Conservation (phyloP, 2,797 vertebrate genomes). For the Chaenodraco wilsoni region DNA sequence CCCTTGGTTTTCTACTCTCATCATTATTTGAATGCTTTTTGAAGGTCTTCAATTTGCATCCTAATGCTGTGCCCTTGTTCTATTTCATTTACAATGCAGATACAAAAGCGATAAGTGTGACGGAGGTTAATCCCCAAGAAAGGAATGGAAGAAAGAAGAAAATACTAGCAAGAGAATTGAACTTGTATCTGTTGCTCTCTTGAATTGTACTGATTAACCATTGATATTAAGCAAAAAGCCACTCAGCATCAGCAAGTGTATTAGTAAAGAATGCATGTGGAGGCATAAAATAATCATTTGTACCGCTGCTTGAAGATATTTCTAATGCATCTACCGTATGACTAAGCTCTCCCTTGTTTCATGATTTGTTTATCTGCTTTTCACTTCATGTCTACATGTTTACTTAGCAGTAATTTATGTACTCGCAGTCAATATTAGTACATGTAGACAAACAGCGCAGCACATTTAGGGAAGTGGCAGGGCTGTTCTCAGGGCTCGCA, state of each 20-base stretch:
- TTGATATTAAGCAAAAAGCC: constrained; percentile 74
- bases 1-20: constrained; percentile 62
- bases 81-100: constrained; percentile 81
- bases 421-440: constrained; percentile 65
- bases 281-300: constrained; percentile 68
- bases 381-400: constrained; percentile 66
- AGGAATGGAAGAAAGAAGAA: constrained; percentile 28
- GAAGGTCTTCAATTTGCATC: constrained; percentile 83
- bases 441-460: constrained; percentile 62
- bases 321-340: constrained; percentile 28
- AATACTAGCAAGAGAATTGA: constrained; percentile 53
- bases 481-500: constrained; percentile 41
- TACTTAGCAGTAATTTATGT: constrained; percentile 73
- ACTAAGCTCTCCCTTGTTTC: constrained; percentile 55
- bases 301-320: constrained; percentile 59
- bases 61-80: constrained; percentile 78
- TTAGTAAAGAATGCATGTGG: constrained; percentile 73
- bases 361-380: constrained; percentile 66
- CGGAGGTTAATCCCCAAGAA: constrained; percentile 68
- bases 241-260: constrained; percentile 64
- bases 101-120: constrained; percentile 71
- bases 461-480: constrained; percentile 59
- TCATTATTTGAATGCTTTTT: constrained; percentile 74
- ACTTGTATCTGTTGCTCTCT: constrained; percentile 54
- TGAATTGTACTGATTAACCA: constrained; percentile 76